Conservation (phyloP, 2,888 invertebrate genomes). For the Yponomeuta malinellus region DNA sequence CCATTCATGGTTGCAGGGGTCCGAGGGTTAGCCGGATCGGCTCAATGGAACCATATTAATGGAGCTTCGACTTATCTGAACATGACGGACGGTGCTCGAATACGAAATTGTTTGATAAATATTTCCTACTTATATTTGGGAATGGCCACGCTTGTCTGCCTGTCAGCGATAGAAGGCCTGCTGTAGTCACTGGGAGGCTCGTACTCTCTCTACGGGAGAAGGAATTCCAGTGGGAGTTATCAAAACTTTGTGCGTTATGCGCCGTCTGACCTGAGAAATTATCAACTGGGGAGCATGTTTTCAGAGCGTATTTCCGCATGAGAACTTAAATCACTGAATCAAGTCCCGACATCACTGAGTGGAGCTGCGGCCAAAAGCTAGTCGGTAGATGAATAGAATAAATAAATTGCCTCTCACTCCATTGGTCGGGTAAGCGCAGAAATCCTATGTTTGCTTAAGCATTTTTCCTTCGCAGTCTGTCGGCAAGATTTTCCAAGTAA, state of each 20-base stretch:
- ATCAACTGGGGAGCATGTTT: no score
- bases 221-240: no score
- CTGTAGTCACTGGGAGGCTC: no score
- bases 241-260: no score
- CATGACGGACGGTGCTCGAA: slow-evolving; percentile 31
- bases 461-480: not conserved
- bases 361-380: no score
- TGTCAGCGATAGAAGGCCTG: no score
- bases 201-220: no score
- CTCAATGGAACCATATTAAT: slow-evolving; percentile 40
- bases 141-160: no score
- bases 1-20: not conserved
- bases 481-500: not conserved
- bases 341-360: no score
- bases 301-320: no score
- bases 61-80: slow-evolving; percentile 39
- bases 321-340: no score
- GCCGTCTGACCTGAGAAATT: no score
- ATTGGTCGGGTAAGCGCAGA: not conserved
- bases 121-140: slow-evolving; percentile 3
- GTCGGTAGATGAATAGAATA: not conserved
- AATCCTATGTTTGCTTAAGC: not conserved
- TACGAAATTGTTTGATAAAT: slow-evolving; percentile 28
- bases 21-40: not conserved
- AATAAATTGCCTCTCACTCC: not conserved